phyloP scores from a whole-genome alignment of 2,888 invertebrate species.

The Allygus modestus region DNA sequence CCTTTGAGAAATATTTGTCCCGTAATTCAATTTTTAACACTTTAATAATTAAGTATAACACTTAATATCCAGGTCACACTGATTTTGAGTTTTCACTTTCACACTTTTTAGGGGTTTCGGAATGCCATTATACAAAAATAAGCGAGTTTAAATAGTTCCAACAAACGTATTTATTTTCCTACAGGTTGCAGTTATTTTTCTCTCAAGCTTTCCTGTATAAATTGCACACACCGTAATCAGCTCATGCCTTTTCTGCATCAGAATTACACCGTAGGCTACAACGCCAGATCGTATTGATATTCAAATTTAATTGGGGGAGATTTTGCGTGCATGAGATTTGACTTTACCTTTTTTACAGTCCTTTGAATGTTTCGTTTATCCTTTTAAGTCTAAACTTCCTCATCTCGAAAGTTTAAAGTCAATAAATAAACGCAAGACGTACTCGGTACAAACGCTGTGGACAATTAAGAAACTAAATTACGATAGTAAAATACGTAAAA shows the following conservation, averaged over 20 bases:
- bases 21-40: too few relatives aligned
- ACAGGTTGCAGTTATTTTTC: background rate
- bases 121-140: too few relatives aligned
- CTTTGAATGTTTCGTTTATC: background rate
- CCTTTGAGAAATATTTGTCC: too few relatives aligned
- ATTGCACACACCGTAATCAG: too few relatives aligned
- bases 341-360: background rate
- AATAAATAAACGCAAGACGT: constrained; percentile 12
- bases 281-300: background rate
- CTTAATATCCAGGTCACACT: too few relatives aligned
- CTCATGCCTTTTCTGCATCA: background rate
- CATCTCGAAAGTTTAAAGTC: background rate
- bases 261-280: too few relatives aligned
- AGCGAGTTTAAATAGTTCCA: too few relatives aligned
- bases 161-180: background rate
- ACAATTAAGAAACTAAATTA: constrained; percentile 27
- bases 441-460: background rate
- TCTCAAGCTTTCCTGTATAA: too few relatives aligned
- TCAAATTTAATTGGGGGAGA: background rate
- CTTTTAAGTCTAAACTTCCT: background rate
- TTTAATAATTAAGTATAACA: too few relatives aligned
- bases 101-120: too few relatives aligned
- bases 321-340: constrained; percentile 1
- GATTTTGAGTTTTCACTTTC: too few relatives aligned
- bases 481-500: constrained; percentile 32